A percentile compares a stretch with the other conserved stretches of the same genome.
Conservation (phyloP, 2,888 invertebrate species). For the Tryphoninae sp. region DNA sequence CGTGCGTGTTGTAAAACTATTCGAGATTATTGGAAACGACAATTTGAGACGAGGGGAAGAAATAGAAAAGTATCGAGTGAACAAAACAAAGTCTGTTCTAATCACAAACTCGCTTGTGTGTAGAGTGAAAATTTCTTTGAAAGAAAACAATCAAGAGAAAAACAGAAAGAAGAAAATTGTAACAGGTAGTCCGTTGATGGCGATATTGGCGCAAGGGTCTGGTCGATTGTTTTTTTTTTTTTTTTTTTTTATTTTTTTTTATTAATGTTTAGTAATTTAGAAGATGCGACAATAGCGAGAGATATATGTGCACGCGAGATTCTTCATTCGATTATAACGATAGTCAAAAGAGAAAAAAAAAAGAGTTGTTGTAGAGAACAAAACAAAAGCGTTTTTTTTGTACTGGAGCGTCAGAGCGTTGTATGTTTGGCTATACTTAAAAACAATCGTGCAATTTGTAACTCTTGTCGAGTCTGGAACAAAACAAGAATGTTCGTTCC, state of each 20-base stretch:
- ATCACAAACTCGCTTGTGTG: slow-evolving; percentile 59
- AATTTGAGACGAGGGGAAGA: not conserved
- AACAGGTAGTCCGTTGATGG: slow-evolving; percentile 57
- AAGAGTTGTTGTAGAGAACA: no score
- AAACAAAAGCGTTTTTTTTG: no score
- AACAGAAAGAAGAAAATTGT: slow-evolving; percentile 42
- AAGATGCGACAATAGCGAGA: slow-evolving; percentile 26
- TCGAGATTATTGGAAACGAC: slow-evolving; percentile 37
- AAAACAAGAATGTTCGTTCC: slow-evolving; percentile 4
- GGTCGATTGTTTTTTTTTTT: slow-evolving; percentile 27
- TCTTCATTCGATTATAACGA: not conserved
- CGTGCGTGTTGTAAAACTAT: slow-evolving; percentile 49
- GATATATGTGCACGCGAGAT: slow-evolving; percentile 24
- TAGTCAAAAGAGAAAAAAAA: not conserved
- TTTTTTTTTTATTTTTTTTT: slow-evolving; percentile 15
- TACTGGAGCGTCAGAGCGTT: no score
- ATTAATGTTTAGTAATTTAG: slow-evolving; percentile 16
- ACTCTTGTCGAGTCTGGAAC: slow-evolving; percentile 31
- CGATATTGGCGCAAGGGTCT: slow-evolving; percentile 59
- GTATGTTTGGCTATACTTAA: slow-evolving; percentile 18
- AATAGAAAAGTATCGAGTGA: not conserved
- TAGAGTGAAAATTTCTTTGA: slow-evolving; percentile 56
- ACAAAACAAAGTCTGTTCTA: slow-evolving; percentile 26
- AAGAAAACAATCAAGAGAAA: not conserved
- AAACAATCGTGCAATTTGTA: slow-evolving; percentile 46